Percentiles rank a stretch among this genome's conserved stretches.
phyloP scores from a whole-genome alignment of 1,140 invertebrate species.

The Diprion similis region DNA sequence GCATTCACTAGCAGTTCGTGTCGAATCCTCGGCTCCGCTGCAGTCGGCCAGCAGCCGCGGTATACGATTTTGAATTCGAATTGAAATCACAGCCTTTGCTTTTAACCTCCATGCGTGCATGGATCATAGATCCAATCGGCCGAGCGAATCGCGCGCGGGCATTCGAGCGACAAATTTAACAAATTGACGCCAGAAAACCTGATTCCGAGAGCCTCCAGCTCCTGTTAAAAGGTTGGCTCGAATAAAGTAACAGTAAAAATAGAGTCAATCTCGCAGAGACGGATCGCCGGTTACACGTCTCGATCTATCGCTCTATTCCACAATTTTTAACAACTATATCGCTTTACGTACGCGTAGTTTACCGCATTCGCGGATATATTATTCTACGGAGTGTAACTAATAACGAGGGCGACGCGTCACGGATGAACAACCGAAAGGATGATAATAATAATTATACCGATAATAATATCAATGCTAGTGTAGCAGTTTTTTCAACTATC shows the following conservation, averaged over 20 bases:
- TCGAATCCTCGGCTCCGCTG: not conserved
- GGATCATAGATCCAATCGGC: not conserved
- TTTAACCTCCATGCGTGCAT: no score
- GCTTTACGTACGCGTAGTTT: no score
- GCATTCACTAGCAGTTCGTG: conserved; percentile 3
- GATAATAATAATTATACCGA: no score
- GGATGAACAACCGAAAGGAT: no score
- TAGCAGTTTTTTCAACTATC: no score
- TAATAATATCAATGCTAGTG: no score
- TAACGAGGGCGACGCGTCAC: no score
- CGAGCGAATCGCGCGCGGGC: not conserved
- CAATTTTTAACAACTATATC: no score
- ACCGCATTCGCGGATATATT: no score
- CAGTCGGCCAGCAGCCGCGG: not conserved
- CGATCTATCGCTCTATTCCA: no score
- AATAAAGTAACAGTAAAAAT: not conserved
- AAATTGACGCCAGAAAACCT: not conserved
- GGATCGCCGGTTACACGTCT: no score
- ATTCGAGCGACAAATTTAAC: not conserved
- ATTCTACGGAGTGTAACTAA: no score
- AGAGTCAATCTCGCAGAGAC: not conserved
- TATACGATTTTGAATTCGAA: not conserved
- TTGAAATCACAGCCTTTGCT: not conserved
- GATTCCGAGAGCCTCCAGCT: not conserved
- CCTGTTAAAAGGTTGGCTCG: not conserved